Percentiles rank a stretch among this genome's conserved stretches.
Evolutionary conservation across 1,140 invertebrate genomes (phyloP).

Genomic region (Akabosia matsudoensis): DNA sequence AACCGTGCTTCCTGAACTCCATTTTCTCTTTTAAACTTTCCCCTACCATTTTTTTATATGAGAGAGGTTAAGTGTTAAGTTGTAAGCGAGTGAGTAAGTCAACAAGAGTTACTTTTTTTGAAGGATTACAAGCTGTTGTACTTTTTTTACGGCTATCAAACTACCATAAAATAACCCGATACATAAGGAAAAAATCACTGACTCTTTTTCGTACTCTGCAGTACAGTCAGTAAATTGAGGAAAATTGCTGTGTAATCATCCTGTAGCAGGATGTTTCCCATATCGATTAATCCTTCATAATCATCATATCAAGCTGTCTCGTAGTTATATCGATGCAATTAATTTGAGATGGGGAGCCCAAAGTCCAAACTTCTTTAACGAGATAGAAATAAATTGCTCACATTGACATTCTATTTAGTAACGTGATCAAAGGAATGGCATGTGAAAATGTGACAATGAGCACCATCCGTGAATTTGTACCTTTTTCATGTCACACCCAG

Average conservation of each 20-base stretch:
- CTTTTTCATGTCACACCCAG: neutral
- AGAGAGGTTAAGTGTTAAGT: neutral
- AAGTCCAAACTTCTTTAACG: neutral
- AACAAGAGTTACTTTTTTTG: no score
- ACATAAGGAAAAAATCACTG: no score
- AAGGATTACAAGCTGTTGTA: slow-evolving; percentile 19
- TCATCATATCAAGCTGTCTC: neutral
- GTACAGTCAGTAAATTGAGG: no score
- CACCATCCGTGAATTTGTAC: neutral
- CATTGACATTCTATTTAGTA: neutral
- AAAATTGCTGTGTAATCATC: no score
- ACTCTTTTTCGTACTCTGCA: no score
- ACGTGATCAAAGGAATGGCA: neutral
- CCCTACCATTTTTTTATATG: neutral
- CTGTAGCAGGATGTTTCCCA: no score
- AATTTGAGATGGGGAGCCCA: neutral
- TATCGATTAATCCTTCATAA: neutral
- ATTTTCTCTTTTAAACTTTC: neutral
- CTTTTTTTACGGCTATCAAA: slow-evolving; percentile 1
- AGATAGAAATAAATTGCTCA: slow-evolving; percentile 1
- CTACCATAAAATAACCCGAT: slow-evolving; percentile 6
- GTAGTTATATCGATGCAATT: neutral
- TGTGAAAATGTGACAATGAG: neutral
- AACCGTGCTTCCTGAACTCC: neutral
- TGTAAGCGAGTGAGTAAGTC: neutral